phyloP scores from a whole-genome alignment of 2,113 vertebrate species.

The Apaloderma vittatum region DNA sequence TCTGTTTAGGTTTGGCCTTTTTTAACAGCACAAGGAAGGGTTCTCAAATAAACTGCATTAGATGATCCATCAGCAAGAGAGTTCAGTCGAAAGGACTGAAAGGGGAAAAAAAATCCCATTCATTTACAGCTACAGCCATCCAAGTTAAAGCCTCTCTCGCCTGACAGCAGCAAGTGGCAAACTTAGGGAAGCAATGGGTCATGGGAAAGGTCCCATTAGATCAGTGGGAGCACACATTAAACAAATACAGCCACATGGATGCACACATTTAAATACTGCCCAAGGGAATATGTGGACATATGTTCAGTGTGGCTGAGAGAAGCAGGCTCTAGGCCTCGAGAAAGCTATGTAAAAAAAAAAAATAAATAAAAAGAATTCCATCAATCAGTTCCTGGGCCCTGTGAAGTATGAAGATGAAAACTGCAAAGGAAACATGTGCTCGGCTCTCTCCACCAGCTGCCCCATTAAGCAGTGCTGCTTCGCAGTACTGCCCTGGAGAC shows the following conservation, averaged over 20 bases:
- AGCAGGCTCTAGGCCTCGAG: slow-evolving; percentile 63
- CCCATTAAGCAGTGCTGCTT: slow-evolving; percentile 29
- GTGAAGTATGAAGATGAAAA: slow-evolving; percentile 74
- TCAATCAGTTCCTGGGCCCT: slow-evolving; percentile 72
- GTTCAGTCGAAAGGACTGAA: slow-evolving; percentile 47
- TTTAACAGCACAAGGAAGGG: slow-evolving; percentile 41
- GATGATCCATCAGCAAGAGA: slow-evolving; percentile 69
- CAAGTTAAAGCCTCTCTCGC: slow-evolving; percentile 71
- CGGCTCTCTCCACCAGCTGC: slow-evolving; percentile 63
- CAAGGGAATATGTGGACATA: slow-evolving; percentile 79
- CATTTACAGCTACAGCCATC: slow-evolving; percentile 63
- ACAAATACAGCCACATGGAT: slow-evolving; percentile 82
- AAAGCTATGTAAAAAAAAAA: slow-evolving; percentile 59
- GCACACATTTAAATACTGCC: slow-evolving; percentile 77
- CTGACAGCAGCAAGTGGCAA: slow-evolving; percentile 81
- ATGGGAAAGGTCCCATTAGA: slow-evolving; percentile 84
- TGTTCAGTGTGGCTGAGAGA: slow-evolving; percentile 74
- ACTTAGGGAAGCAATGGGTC: slow-evolving; percentile 82
- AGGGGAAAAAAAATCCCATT: slow-evolving; percentile 32
- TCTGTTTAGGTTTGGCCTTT: slow-evolving; percentile 65
- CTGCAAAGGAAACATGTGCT: slow-evolving; percentile 68
- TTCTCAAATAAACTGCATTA: slow-evolving; percentile 64
- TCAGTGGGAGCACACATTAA: slow-evolving; percentile 81
- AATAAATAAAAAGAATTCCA: slow-evolving; percentile 70
- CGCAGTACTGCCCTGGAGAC: slow-evolving; percentile 37